Percentiles rank a stretch among this genome's conserved stretches.
These are phyloP conservation scores for Drosophila engyochracea DNA, from an alignment of 2,888 invertebrate genomes.

Conservation along the genomic window DNA sequence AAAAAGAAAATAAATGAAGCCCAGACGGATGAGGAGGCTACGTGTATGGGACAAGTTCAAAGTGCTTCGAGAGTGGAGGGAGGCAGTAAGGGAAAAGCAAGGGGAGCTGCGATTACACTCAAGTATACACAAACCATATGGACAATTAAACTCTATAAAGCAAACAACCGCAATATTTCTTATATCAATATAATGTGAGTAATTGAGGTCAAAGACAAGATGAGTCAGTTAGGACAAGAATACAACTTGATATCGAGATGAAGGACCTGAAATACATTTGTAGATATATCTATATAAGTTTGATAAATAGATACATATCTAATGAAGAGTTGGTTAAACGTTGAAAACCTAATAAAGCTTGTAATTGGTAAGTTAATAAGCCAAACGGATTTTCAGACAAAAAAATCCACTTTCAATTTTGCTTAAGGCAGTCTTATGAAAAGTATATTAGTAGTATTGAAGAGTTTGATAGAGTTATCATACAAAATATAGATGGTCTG, in stretches of 20 bases:
- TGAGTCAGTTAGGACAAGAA: background rate
- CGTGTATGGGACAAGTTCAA: conserved; percentile 40
- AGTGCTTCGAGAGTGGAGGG: conserved; percentile 19
- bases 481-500: background rate
- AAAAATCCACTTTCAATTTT: background rate
- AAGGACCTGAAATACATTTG: background rate
- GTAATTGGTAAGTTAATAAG: background rate
- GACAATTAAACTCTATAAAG: conserved; percentile 48
- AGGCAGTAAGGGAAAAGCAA: background rate
- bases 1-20: background rate
- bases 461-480: background rate
- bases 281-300: background rate
- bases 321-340: background rate
- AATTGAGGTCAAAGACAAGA: conserved; percentile 10
- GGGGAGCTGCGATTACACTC: conserved; percentile 16
- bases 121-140: conserved; percentile 56
- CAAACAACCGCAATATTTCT: conserved; percentile 8
- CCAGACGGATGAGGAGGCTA: background rate
- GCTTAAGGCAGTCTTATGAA: background rate
- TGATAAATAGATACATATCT: background rate
- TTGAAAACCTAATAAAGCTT: background rate
- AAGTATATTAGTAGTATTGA: background rate
- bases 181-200: conserved; percentile 12
- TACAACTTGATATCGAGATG: background rate
- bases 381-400: background rate